Evolutionary conservation across 2,888 invertebrate species (phyloP), one percentile per base, ranked within the genome.

Genomic region (Labia minor): DNA sequence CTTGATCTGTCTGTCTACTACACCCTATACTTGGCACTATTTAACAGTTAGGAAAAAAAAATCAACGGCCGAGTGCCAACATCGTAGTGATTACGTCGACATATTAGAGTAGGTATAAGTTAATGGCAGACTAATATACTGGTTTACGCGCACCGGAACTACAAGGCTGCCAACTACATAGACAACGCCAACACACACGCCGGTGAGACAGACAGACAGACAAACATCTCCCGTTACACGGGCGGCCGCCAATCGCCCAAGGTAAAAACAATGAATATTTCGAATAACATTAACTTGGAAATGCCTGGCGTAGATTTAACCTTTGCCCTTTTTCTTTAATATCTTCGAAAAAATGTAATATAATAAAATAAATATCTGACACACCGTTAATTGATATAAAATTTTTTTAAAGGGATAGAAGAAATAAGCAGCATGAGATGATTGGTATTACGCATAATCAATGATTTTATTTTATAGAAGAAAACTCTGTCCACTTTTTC

Each of bases 241-340:
- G 26, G 4, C 49, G 49, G 49, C 49, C 49, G 49, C 49, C 49
- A 49, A 49, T 49, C 14, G 49, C 49, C 49, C 49, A 49, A 49
- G 49, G 49, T 49, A 49, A 49, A 49, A 49, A 49, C 49, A 49
- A 49, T 49, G 49, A 49, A 49, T 49, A 49, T 49, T 49, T 49
- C 49, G n/a, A 4, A 49, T 49, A n/a, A 49, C 49, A 49, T 49
- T 49, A 49, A 8, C 49, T 49, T 49, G 14, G n/a, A n/a, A 49
- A 4, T 49, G 49, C 6, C 49, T 49, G 3, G 14, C n/a, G 49
- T 49, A 14, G 14, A n/a, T 49, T 49, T 49, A 49, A 49, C 16
- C 49, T 49, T 49, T 49, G 49, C 3, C 14, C 49, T 49, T 49
- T 49, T 49, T 49, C n/a, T 49, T 49, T 10, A n/a, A n/a, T n/a